Conservation (phyloP, 1,140 invertebrate genomes). For the Parapsyche elsis region DNA sequence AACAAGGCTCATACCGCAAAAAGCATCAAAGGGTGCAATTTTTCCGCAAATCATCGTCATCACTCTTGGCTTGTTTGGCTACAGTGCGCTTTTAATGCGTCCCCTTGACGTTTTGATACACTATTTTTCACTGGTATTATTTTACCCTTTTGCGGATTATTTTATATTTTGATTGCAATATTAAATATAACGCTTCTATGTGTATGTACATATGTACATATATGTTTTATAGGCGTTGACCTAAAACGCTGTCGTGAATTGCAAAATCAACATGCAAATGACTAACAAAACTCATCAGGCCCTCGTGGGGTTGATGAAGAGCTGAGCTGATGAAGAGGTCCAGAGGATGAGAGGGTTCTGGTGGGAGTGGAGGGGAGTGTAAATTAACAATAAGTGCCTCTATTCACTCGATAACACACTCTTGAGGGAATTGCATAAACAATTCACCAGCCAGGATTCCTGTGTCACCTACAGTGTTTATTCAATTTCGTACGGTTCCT, state of each 20-base stretch:
- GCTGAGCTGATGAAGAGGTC: constrained; percentile 3
- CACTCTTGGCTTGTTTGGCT: not conserved
- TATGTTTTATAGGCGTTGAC: constrained; percentile 18
- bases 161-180: not conserved
- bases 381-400: constrained; percentile 53
- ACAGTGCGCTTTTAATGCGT: not conserved
- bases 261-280: constrained; percentile 54
- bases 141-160: not conserved
- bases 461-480: constrained; percentile 32
- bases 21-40: constrained; percentile 38
- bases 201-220: not conserved
- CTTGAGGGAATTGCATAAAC: constrained; percentile 34
- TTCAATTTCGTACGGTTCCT: constrained; percentile 31
- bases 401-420: constrained; percentile 51
- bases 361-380: not conserved
- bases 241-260: constrained; percentile 45
- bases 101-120: constrained; percentile 20
- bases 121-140: not conserved
- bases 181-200: not conserved
- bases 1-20: constrained; percentile 17
- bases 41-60: constrained; percentile 41
- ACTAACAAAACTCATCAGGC: constrained; percentile 46
- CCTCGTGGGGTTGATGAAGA: not conserved
- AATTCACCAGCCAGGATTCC: constrained; percentile 4
- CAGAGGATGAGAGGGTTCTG: too few relatives aligned